Evolutionary conservation across 2,797 vertebrate species (phyloP).

Genomic region (Trachops cirrhosus): DNA sequence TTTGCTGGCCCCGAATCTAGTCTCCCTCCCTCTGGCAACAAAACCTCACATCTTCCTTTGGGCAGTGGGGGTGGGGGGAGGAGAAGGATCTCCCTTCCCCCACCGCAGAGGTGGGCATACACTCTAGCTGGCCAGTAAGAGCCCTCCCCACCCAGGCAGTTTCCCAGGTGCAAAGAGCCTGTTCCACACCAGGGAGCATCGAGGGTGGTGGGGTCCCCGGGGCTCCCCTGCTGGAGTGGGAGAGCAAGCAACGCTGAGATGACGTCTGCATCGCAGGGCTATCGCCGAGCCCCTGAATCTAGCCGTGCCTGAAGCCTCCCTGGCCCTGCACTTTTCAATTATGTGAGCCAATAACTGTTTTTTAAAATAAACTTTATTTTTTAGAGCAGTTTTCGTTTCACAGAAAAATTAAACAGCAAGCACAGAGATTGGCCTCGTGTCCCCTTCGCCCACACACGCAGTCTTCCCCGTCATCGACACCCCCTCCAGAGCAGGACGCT

Average conservation of each 20-base stretch:
- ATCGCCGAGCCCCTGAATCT: not conserved
- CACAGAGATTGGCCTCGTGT: not conserved
- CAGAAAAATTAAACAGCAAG: not conserved
- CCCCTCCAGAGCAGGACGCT: too few species aligned
- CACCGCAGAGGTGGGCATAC: not conserved
- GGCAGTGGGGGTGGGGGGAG: too few species aligned
- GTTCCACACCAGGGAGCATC: not conserved
- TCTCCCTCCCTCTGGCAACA: not conserved
- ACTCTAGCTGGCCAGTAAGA: not conserved
- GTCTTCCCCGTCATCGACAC: too few species aligned
- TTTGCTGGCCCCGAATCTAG: not conserved
- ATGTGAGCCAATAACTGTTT: not conserved
- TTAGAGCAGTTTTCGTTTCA: not conserved
- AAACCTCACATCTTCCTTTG: not conserved
- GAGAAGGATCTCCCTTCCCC: not conserved
- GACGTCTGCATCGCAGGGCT: not conserved
- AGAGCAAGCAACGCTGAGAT: not conserved
- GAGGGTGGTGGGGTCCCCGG: not conserved
- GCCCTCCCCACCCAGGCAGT: not conserved
- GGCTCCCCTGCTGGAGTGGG: not conserved
- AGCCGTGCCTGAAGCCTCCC: not conserved
- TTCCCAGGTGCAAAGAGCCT: not conserved
- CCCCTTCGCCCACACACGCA: rapidly evolving
- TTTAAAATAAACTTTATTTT: not conserved
- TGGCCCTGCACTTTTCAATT: not conserved